phyloP scores from a whole-genome alignment of 2,888 invertebrate species.

The Drosophila nigricruria region DNA sequence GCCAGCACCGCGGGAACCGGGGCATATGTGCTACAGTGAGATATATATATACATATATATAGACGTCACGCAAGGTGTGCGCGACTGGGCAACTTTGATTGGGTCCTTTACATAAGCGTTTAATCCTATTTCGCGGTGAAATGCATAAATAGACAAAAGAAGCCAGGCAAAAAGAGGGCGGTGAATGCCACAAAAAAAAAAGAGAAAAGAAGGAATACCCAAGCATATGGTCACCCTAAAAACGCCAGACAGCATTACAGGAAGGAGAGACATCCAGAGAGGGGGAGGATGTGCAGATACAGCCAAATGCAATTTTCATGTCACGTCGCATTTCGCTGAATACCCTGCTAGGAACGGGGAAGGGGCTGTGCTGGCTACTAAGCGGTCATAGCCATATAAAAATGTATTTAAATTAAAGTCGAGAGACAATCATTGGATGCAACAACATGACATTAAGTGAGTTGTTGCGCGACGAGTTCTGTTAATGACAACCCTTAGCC shows the following conservation, averaged over 20 bases:
- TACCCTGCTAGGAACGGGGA: slow-evolving; percentile 17
- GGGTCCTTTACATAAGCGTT: slow-evolving; percentile 82
- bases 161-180: slow-evolving; percentile 31
- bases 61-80: slow-evolving; percentile 65
- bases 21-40: slow-evolving; percentile 64
- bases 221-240: slow-evolving; percentile 55
- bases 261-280: slow-evolving; percentile 6
- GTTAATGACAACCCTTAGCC: slow-evolving; percentile 60
- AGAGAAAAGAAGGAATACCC: slow-evolving; percentile 26
- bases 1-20: slow-evolving; percentile 62
- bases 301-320: slow-evolving; percentile 76
- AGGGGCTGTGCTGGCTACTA: slow-evolving; percentile 42
- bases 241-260: slow-evolving; percentile 35
- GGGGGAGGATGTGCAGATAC: slow-evolving; percentile 15
- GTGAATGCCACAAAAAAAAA: slow-evolving; percentile 30
- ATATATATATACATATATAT: slow-evolving; percentile 17
- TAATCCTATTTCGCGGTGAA: slow-evolving; percentile 84
- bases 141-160: slow-evolving; percentile 83
- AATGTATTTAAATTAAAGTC: slow-evolving; percentile 71
- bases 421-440: slow-evolving; percentile 75
- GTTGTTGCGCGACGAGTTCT: slow-evolving; percentile 46
- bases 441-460: slow-evolving; percentile 76
- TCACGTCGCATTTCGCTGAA: slow-evolving; percentile 67
- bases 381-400: slow-evolving; percentile 61
- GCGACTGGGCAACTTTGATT: slow-evolving; percentile 75